Evolutionary conservation across 1,140 invertebrate genomes (phyloP), one percentile per base, ranked within the genome.

Genomic region (Formica selysi): DNA sequence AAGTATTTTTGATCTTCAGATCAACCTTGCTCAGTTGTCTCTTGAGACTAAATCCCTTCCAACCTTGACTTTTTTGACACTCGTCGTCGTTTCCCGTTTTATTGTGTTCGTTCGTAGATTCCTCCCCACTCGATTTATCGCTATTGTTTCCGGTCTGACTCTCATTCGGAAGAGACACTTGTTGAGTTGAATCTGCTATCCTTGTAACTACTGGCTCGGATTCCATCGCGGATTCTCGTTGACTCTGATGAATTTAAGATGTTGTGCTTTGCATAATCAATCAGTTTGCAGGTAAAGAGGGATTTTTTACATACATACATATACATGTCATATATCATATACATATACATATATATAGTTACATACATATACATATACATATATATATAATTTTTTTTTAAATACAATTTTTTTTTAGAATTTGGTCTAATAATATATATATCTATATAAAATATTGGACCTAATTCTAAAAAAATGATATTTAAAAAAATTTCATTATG

Each of bases 11-110:
- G 87, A 98, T 95, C 94, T 97, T 98, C 90, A 97, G 95, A 94
- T 98, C 97, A 79, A 97, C 97, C 94, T 96, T 97, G 84, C 97
- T 97, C 87, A 98, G 95, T 94, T 97, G 97, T 92, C 97, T 96
- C 94, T 98, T 98, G 61, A 98, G 95, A 92, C 96, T 97, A 93
- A 98, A 97, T 78, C 96, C 96, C 92, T 96, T 97, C 97, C 95
- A 97, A 57, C 96, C 96, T 80, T 93, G 93, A 87, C 90, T 93
- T 90, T 94, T 95, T 83, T 91, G 88, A 65, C 88, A 76, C 10
- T 94, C 93, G 81, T 94, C 93, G 48, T 92, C 91, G 78, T 91
- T 38, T n/a, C 68, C 54, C 38, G 70, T 11, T 64, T 88, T 91
- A 84, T 65, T 74, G 16, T 57, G 54, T 48, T 91, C 91, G 62